Evolutionary conservation across 2,797 vertebrate genomes (phyloP).

Genomic region (Rhincodon typus): DNA sequence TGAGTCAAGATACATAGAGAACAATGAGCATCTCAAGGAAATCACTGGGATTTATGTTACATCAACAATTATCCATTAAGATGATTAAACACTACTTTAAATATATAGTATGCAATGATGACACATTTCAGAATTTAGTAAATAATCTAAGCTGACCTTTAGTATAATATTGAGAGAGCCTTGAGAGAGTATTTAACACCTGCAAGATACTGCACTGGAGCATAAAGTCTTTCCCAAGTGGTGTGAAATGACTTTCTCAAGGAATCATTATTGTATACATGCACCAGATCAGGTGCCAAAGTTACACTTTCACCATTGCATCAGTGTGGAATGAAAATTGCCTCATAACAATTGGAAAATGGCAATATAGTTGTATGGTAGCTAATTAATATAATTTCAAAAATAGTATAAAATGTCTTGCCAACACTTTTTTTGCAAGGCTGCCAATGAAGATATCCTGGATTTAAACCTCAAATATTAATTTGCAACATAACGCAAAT

Average conservation of each 20-base stretch:
- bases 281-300: not conserved
- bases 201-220: not conserved
- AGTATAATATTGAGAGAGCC: not conserved
- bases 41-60: not conserved
- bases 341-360: not conserved
- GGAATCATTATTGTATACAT: not conserved
- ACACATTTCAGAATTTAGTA: not conserved
- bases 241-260: not conserved
- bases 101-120: not conserved
- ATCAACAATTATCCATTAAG: not conserved
- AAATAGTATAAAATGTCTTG: not conserved
- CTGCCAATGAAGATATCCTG: not conserved
- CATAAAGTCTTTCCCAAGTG: not conserved
- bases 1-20: no score
- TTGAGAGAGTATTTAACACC: not conserved
- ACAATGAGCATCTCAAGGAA: not conserved
- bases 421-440: not conserved
- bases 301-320: not conserved
- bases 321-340: not conserved
- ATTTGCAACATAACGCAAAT: not conserved
- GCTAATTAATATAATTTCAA: not conserved
- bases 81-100: not conserved
- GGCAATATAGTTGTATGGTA: not conserved
- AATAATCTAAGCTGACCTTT: not conserved
- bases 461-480: not conserved